A percentile compares a stretch with the other conserved stretches of the same genome.
These are phyloP conservation scores for Xiphias gladius DNA, from an alignment of 2,113 vertebrate species.

Conservation along the genomic window DNA sequence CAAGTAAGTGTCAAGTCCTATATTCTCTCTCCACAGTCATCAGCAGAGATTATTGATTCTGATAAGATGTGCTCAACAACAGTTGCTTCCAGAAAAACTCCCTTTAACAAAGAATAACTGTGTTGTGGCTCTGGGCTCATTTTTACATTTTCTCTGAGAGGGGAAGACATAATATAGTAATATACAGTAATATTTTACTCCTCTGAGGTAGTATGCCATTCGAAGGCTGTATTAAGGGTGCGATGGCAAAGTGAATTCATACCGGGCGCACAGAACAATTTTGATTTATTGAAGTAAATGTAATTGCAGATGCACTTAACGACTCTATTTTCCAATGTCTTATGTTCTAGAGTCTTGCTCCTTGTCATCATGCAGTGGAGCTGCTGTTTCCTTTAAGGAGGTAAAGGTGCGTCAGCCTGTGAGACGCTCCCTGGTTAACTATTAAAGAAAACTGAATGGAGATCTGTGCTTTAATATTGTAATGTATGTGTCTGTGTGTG, in stretches of 20 bases:
- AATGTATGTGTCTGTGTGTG: constrained; percentile 4
- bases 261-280: background rate
- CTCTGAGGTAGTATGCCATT: background rate
- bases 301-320: background rate
- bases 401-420: constrained; percentile 71
- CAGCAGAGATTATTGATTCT: background rate
- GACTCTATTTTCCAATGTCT: background rate
- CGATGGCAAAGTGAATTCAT: background rate
- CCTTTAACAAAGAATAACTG: background rate
- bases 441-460: background rate
- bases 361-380: constrained; percentile 60
- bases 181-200: background rate
- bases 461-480: background rate
- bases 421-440: constrained; percentile 48
- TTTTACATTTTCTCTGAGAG: background rate
- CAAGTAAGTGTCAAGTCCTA: constrained; percentile 43
- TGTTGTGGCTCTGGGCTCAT: background rate
- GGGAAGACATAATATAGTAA: background rate
- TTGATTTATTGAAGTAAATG: background rate
- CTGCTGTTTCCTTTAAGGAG: constrained; percentile 70
- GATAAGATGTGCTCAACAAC: background rate
- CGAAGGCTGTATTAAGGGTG: background rate
- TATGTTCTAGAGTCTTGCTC: constrained; percentile 31
- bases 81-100: background rate
- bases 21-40: background rate